These are phyloP conservation scores for Amblyjoppa proteus DNA, from an alignment of 2,888 invertebrate species.

Conservation along the genomic window DNA sequence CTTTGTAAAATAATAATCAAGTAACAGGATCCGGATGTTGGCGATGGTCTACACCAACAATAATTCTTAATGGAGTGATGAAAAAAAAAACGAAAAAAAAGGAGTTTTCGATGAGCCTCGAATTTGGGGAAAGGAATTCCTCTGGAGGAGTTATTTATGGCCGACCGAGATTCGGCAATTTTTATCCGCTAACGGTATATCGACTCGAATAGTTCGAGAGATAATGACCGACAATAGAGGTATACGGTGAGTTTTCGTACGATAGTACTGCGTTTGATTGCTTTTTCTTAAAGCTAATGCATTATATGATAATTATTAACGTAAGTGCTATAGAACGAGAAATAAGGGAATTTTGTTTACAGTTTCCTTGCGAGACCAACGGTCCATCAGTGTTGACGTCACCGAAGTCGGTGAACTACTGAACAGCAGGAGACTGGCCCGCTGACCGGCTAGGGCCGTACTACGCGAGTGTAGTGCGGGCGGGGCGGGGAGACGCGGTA, in stretches of 20 bases:
- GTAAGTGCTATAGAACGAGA: neutral
- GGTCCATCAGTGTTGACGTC: conserved; percentile 13
- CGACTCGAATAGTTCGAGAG: conserved; percentile 9
- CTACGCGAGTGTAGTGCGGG: neutral
- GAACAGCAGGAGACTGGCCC: neutral
- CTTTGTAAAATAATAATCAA: conserved; percentile 37
- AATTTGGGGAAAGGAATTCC: conserved; percentile 1
- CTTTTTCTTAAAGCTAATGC: neutral
- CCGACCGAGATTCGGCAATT: conserved; percentile 31
- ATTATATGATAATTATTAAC: neutral
- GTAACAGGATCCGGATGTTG: conserved; percentile 33
- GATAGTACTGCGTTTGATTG: neutral
- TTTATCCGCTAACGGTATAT: conserved; percentile 37
- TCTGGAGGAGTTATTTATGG: conserved; percentile 3
- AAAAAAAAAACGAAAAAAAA: neutral
- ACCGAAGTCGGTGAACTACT: neutral
- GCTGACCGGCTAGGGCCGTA: neutral
- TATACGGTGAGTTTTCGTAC: neutral
- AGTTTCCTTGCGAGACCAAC: conserved; percentile 6
- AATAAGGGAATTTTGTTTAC: conserved; percentile 39
- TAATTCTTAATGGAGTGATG: neutral
- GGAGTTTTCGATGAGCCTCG: neutral
- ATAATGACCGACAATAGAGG: conserved; percentile 3
- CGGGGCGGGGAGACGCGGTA: neutral
- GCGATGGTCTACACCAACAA: conserved; percentile 8